Evolutionary conservation across 2,113 vertebrate species (phyloP).

Genomic region (Catagonus wagneri): DNA sequence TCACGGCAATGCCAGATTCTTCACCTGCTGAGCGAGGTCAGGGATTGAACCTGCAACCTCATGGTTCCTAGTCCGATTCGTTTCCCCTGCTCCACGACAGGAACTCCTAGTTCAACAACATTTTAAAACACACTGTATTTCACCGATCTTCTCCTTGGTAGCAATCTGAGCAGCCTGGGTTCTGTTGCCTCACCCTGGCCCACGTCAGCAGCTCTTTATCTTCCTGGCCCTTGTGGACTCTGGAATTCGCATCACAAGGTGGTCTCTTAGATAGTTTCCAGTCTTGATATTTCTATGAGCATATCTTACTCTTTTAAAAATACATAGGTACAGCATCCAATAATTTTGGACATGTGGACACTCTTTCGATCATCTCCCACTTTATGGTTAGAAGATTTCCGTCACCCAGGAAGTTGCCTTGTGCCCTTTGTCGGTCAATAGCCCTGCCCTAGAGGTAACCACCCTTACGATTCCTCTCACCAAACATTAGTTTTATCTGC

Average conservation of each 20-base stretch:
- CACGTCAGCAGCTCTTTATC: no score
- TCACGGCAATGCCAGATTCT: no score
- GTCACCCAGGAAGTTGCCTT: no score
- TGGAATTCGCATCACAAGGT: not conserved
- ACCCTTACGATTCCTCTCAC: fast-evolving
- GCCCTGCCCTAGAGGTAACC: fast-evolving
- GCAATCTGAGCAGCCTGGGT: fast-evolving
- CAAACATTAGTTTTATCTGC: fast-evolving
- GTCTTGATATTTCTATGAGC: not conserved
- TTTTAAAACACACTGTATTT: no score
- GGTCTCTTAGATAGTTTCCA: no score
- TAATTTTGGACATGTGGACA: not conserved
- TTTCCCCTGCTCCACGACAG: no score
- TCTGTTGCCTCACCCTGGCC: not conserved
- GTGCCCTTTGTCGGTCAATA: not conserved
- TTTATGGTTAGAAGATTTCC: no score
- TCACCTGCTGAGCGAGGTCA: no score
- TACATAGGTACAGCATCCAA: fast-evolving
- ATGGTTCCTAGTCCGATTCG: no score
- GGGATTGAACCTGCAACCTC: no score
- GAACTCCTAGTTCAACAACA: not conserved
- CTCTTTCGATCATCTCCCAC: not conserved
- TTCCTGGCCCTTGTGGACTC: not conserved
- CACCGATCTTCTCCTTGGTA: not conserved
- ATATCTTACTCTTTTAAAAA: no score